These are phyloP conservation scores for Leptatherina wallacei DNA, from an alignment of 2,797 vertebrate genomes.

Conservation along the genomic window DNA sequence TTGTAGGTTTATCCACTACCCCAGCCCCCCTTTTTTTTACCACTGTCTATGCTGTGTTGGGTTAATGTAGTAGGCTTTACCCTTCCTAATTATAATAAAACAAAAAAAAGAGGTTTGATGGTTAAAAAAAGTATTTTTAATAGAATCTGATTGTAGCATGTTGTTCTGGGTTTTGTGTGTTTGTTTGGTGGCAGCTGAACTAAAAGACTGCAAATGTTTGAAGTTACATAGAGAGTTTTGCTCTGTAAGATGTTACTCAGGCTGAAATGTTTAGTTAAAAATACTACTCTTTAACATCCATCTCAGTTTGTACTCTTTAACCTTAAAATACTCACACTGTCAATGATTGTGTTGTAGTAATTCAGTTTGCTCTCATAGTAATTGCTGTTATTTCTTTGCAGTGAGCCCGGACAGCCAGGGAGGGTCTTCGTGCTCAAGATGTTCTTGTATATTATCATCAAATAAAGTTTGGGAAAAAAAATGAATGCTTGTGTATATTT, in stretches of 20 bases:
- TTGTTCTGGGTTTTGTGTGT: slow-evolving; percentile 35
- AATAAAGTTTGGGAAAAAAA: slow-evolving; percentile 80
- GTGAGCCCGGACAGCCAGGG: slow-evolving; percentile 77
- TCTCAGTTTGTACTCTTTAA: slow-evolving; percentile 5
- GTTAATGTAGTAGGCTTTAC: slow-evolving; percentile 16
- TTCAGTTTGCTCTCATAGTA: slow-evolving; percentile 2
- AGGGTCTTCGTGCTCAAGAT: slow-evolving; percentile 79
- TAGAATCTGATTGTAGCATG: slow-evolving; percentile 49
- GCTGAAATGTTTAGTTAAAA: slow-evolving; percentile 3
- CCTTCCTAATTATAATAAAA: slow-evolving; percentile 19
- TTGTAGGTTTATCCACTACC: slow-evolving; percentile 29
- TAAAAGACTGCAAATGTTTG: slow-evolving; percentile 57
- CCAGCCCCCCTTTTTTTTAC: slow-evolving; percentile 10
- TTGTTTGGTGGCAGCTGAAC: slow-evolving; percentile 26
- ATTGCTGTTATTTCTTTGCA: slow-evolving; percentile 58
- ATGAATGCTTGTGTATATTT: slow-evolving; percentile 8
- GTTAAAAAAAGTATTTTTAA: slow-evolving; percentile 5
- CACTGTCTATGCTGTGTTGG: slow-evolving; percentile 18
- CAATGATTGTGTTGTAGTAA: neutral
- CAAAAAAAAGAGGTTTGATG: slow-evolving; percentile 21
- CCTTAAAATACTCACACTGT: neutral
- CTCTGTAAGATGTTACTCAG: neutral
- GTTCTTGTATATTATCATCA: slow-evolving; percentile 85
- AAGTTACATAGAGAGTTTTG: slow-evolving; percentile 19
- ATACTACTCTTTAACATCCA: neutral